Base-by-base conservation (phyloP, 1,140 invertebrate genomes). In the Rhagoletis zephyria region DNA sequence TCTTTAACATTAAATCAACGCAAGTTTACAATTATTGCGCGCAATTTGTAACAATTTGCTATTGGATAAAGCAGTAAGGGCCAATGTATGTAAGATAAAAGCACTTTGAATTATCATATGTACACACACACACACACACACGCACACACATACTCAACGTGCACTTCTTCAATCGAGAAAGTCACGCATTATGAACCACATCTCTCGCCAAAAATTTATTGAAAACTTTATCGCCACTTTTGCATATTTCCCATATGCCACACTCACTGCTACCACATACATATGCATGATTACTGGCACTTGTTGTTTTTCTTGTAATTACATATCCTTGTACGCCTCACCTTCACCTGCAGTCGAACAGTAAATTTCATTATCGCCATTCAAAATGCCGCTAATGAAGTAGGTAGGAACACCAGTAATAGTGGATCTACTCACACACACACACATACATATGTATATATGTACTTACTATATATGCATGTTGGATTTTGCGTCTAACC, bases 311-410 rank as follows among this genome's bases (percentile, higher is more conserved):
- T 9, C 16, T 56, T 81, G 48, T 42, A 56, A 56, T 81, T 19
- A 56, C 19, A 5, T 42, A 51, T 12, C 14, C 74, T 42, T 12
- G 16, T 48, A 74, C 70, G 14, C 74, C 19, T 42, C 45, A 10
- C 74, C n/a, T 59, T 81, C 48, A 30, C 16, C 51, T 81, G 48
- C 74, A 81, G 74, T 59, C 48, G 19, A 81, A 56, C 6, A 59
- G n/a, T 42, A 81, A 81, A 81, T 81, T 81, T 81, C 19, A 56
- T 81, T 81, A 81, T 81, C 48, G 48, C 74, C 48, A 51, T 56
- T 81, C 48, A 81, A 81, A 81, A 81, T 81, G 48, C 74, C 74
- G 42, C 74, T 81, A 81, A 81, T 81, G 74, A 81, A 81, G 74
- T 51, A 30, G 48, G 48, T 81, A 81, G 56, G 56, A n/a, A 9